Evolutionary conservation across 2,797 vertebrate species (phyloP), one percentile per base, ranked within the genome.

Genomic region (Coilia nasus): DNA sequence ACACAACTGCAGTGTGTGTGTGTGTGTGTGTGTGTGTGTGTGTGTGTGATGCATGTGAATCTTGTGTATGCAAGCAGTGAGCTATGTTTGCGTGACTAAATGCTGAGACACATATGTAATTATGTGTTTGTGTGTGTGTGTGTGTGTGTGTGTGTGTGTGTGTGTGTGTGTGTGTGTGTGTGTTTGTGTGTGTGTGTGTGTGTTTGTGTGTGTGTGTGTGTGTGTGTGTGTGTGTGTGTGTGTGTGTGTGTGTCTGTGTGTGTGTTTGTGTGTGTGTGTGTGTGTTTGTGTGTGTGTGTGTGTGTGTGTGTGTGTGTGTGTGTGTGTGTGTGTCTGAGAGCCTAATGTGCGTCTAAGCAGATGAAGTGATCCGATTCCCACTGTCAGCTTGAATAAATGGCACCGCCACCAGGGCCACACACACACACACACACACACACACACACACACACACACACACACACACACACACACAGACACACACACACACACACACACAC

Each of bases 351-450:
- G 17, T 59, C 84, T 83, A 81, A 87, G 83, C 86, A 81, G 83
- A 83, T 85, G 87, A 87, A 86, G 83, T 44, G 15, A 85, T 84
- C 84, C 64, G 21, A 84, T 85, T 84, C 82, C 64, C 21, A 10
- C 60, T 54, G 85, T 88, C 88, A 86, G 71, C 56, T 67, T n/a
- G 71, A 90, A 90, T 88, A 84, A 89, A 84, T 87, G 84, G 83
- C 78, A 88, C 81, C 75, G 78, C 75, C 44, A 56, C 86, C 80
- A 86, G 71, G 6, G 12, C 60, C 60, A 64, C 60, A 64, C 23
- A 64, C n/a, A 60, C 60, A 64, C 60, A 64, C n/a, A 75, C 82
- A 28, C 83, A 64, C 14, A 54, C 17, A 17, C 67, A 59, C 17
- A 5, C 57, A 59, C 57, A 59, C 57, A 59, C 57, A 59, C 57